These are phyloP conservation scores for Bembecia ichneumoniformis DNA, from an alignment of 2,888 invertebrate genomes.

Conservation along the genomic window DNA sequence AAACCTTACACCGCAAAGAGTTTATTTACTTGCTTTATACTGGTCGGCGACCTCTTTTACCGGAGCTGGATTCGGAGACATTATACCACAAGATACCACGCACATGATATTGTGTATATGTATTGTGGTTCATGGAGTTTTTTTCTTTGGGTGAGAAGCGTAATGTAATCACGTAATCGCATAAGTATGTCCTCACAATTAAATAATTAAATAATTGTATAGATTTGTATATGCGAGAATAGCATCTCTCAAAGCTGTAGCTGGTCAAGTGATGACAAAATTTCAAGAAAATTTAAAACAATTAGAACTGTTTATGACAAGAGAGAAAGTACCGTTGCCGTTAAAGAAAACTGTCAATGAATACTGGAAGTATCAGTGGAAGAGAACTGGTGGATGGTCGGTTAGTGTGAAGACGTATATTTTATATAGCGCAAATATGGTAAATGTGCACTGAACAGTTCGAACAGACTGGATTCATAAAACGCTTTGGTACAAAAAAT, in stretches of 20 bases:
- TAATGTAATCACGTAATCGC: background rate
- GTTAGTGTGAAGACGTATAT: conserved; percentile 24
- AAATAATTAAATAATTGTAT: background rate
- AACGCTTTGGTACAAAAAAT: no score
- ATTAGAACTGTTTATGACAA: conserved; percentile 51
- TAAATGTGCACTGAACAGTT: no score
- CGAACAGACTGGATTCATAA: no score
- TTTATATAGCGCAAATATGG: no score
- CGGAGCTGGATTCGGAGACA: conserved; percentile 64
- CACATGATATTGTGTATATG: conserved; percentile 57
- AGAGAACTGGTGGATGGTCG: conserved; percentile 65
- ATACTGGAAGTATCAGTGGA: conserved; percentile 68
- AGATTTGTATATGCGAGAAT: conserved; percentile 64
- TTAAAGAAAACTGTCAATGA: conserved; percentile 48
- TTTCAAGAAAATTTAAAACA: conserved; percentile 62
- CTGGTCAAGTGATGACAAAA: conserved; percentile 56
- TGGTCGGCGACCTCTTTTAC: conserved; percentile 61
- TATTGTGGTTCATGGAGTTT: conserved; percentile 52
- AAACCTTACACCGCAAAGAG: conserved; percentile 38
- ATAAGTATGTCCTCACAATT: background rate
- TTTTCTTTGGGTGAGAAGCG: conserved; percentile 60
- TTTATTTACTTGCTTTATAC: conserved; percentile 58
- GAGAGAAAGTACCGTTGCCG: conserved; percentile 46
- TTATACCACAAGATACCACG: conserved; percentile 49
- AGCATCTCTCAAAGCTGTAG: conserved; percentile 60